phyloP scores from a whole-genome alignment of 2,113 vertebrate genomes.

The Gallinago media region DNA sequence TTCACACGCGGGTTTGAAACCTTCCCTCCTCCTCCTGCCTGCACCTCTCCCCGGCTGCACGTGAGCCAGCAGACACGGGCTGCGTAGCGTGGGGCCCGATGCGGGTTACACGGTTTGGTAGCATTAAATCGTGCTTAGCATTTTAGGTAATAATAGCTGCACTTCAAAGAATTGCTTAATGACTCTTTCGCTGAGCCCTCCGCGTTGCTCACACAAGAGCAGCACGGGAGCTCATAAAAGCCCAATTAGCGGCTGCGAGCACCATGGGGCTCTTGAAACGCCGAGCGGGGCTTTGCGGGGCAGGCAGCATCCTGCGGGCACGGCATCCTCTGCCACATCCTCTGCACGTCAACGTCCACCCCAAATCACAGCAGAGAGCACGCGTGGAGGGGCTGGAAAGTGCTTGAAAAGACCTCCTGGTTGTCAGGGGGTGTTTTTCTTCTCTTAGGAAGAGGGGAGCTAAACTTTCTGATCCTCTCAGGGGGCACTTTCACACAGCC shows the following conservation, averaged over 20 bases:
- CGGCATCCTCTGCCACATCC: background rate
- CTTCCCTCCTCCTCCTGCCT: background rate
- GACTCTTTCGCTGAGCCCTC: background rate
- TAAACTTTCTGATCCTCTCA: background rate
- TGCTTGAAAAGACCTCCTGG: background rate
- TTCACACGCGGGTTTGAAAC: background rate
- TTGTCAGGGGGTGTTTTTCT: background rate
- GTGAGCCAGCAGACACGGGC: background rate
- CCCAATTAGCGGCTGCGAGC: background rate
- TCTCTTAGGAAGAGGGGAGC: background rate
- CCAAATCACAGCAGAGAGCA: background rate
- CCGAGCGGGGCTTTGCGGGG: accelerated
- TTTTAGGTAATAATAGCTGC: background rate
- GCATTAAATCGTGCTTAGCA: background rate
- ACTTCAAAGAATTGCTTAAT: background rate
- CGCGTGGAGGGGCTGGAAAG: background rate
- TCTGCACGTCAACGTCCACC: background rate
- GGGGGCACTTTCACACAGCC: background rate
- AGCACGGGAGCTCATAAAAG: background rate
- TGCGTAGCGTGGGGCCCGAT: background rate
- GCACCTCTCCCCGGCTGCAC: background rate
- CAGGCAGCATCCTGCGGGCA: background rate
- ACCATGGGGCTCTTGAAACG: accelerated
- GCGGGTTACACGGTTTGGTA: background rate
- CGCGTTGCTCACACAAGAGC: background rate